phyloP scores from a whole-genome alignment of 2,888 invertebrate genomes.

The Anoncus sp. region DNA sequence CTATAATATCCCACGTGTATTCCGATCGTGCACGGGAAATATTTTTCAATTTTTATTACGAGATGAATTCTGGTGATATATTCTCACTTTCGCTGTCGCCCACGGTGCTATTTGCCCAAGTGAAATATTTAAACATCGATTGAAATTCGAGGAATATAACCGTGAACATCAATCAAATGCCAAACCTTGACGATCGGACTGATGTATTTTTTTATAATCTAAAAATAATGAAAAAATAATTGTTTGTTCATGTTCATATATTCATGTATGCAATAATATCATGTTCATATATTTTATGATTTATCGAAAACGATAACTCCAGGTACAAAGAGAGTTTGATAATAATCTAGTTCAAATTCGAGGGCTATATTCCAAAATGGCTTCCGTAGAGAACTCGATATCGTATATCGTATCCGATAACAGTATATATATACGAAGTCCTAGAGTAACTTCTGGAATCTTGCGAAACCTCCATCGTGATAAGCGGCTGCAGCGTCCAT shows the following conservation, averaged over 20 bases:
- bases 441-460: slow-evolving; percentile 39
- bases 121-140: neutral
- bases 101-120: neutral
- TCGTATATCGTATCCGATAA: neutral
- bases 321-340: slow-evolving; percentile 27
- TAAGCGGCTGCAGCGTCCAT: slow-evolving; percentile 37
- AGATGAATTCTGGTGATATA: neutral
- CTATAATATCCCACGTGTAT: slow-evolving; percentile 11
- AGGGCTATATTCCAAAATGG: slow-evolving; percentile 28
- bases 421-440: slow-evolving; percentile 9
- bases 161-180: neutral
- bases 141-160: neutral
- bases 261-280: too few relatives aligned
- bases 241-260: too few relatives aligned
- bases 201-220: neutral
- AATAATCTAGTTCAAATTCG: slow-evolving; percentile 42
- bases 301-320: neutral
- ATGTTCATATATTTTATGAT: neutral
- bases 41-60: slow-evolving; percentile 24
- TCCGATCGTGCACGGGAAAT: neutral
- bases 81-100: neutral
- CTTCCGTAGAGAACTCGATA: slow-evolving; percentile 28
- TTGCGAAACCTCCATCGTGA: slow-evolving; percentile 45
- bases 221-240: neutral
- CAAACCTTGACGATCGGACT: neutral